Percentiles rank a stretch among this genome's conserved stretches.
phyloP scores from a whole-genome alignment of 2,797 vertebrate species.

The Dromococcyx pavoninus region DNA sequence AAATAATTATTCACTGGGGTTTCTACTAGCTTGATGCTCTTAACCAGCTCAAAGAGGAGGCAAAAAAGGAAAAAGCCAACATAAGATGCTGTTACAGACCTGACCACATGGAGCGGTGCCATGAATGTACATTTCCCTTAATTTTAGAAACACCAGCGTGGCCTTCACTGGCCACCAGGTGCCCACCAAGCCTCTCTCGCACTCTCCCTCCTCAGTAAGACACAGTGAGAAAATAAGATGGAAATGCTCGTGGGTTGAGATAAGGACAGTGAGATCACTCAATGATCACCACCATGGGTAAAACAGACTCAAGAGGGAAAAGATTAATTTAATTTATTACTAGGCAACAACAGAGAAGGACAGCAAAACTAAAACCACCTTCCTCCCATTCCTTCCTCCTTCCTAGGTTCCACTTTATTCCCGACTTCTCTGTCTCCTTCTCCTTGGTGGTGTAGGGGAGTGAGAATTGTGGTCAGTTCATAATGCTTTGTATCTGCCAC shows the following conservation, averaged over 20 bases:
- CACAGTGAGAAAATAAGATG: no score
- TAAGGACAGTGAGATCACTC: background rate
- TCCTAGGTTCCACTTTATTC: background rate
- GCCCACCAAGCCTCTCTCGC: no score
- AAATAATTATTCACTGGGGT: background rate
- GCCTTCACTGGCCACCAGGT: no score
- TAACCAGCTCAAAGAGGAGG: background rate
- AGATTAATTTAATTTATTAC: background rate
- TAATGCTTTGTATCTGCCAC: background rate
- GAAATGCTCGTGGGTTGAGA: rapidly evolving
- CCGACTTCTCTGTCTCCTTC: background rate
- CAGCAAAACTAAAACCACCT: background rate
- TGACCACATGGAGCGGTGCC: background rate
- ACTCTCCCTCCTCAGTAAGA: no score
- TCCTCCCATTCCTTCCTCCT: background rate
- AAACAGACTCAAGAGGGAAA: background rate
- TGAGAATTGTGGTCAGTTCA: no score
- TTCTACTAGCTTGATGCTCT: background rate
- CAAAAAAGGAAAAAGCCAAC: background rate
- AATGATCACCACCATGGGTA: background rate
- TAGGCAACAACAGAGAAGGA: background rate
- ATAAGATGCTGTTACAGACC: background rate
- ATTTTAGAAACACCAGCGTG: background rate
- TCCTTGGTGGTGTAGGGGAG: background rate
- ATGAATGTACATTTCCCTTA: background rate